Percentiles rank a stretch among this genome's conserved stretches.
These are phyloP conservation scores for Orthosia gracilis DNA, from an alignment of 2,888 invertebrate genomes.

Conservation along the genomic window DNA sequence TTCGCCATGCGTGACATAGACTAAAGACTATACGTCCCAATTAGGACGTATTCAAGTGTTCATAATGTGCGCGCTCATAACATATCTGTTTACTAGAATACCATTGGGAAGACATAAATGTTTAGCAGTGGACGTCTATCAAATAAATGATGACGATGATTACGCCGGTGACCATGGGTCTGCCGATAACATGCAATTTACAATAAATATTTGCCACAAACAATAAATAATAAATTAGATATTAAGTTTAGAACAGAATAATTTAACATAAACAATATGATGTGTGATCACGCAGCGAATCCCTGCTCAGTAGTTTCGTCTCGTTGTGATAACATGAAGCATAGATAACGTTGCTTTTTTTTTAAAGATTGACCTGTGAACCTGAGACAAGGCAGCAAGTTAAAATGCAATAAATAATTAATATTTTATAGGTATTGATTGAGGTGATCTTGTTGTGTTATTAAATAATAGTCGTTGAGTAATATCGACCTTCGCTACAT, in stretches of 20 bases:
- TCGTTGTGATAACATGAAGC: slow-evolving; percentile 21
- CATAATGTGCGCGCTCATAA: no score
- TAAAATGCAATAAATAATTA: slow-evolving; percentile 41
- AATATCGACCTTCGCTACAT: neutral
- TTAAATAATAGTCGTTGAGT: neutral
- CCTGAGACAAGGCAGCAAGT: neutral
- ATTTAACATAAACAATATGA: neutral
- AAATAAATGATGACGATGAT: no score
- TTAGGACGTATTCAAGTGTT: no score
- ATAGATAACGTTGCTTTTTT: slow-evolving; percentile 28
- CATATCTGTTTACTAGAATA: no score
- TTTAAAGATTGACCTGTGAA: slow-evolving; percentile 36
- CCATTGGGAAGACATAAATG: no score
- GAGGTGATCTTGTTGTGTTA: slow-evolving; percentile 1
- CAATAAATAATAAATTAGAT: neutral
- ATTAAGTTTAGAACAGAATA: neutral
- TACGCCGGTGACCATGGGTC: no score
- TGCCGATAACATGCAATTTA: neutral
- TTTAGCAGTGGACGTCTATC: no score
- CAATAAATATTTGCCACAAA: neutral
- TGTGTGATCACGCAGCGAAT: slow-evolving; percentile 33
- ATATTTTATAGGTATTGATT: slow-evolving; percentile 31
- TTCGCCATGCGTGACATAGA: no score
- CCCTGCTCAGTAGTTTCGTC: slow-evolving; percentile 12
- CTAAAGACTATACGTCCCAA: no score